These are phyloP conservation scores for Nixonia krombeini DNA, from an alignment of 1,140 invertebrate species.

Conservation along the genomic window DNA sequence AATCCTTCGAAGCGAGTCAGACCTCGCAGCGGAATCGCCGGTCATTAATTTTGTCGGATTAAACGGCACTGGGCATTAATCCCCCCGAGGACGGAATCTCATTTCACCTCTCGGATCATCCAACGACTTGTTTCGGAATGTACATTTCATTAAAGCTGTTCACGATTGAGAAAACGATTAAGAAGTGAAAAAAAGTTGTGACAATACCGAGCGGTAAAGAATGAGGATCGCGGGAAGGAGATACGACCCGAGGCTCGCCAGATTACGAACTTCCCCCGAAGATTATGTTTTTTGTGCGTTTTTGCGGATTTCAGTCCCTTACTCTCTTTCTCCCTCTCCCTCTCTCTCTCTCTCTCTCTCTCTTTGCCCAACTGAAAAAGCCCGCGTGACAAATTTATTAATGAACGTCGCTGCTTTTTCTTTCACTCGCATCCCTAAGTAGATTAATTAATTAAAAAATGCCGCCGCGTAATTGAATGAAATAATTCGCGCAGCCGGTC, in stretches of 20 bases:
- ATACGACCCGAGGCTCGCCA: slow-evolving; percentile 16
- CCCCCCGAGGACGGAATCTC: slow-evolving; percentile 62
- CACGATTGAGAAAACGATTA: slow-evolving; percentile 60
- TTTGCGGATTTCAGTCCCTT: slow-evolving; percentile 12
- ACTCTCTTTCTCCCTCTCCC: too few species aligned
- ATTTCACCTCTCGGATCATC: slow-evolving; percentile 60
- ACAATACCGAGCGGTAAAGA: slow-evolving; percentile 35
- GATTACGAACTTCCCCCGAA: slow-evolving; percentile 23
- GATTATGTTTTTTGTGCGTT: slow-evolving; percentile 19
- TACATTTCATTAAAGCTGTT: slow-evolving; percentile 61
- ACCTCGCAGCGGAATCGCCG: slow-evolving; percentile 52
- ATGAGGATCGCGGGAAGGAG: slow-evolving; percentile 22
- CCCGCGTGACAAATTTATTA: too few species aligned
- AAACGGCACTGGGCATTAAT: slow-evolving; percentile 66
- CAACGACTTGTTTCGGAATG: slow-evolving; percentile 61
- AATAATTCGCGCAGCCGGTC: too few species aligned
- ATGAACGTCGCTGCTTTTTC: too few species aligned
- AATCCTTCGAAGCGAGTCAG: slow-evolving; percentile 48
- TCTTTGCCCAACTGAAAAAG: too few species aligned
- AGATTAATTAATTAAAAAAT: too few species aligned
- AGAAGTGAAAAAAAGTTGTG: slow-evolving; percentile 46
- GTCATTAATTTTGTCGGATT: slow-evolving; percentile 71
- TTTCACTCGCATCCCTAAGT: too few species aligned
- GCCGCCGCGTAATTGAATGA: too few species aligned
- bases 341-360: too few species aligned